Conservation (phyloP, 1,140 invertebrate species). For the Drosophila eugracilis region DNA sequence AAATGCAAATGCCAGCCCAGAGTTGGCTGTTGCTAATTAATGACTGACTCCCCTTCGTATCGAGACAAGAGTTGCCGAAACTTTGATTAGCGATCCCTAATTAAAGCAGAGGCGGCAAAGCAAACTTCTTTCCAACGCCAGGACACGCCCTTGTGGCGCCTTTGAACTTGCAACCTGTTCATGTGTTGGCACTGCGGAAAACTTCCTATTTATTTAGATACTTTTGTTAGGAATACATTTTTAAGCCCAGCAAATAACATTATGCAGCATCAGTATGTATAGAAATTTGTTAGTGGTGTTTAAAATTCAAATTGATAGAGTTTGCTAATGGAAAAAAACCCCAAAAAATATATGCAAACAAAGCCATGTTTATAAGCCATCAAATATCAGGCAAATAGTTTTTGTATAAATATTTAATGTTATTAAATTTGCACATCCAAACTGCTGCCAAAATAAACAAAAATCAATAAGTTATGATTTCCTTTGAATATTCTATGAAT, state of each 20-base stretch:
- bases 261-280: not conserved
- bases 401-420: conserved; percentile 4
- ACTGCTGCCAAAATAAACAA: not conserved
- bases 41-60: conserved; percentile 9
- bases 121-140: conserved; percentile 9
- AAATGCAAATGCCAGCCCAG: conserved; percentile 23
- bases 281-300: no score
- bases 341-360: not conserved
- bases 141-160: conserved; percentile 36
- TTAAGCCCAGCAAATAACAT: no score
- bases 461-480: not conserved
- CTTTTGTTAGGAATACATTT: no score
- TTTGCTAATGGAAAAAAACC: not conserved
- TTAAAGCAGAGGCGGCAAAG: conserved; percentile 39
- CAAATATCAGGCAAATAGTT: no score
- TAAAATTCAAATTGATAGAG: not conserved
- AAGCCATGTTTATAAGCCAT: not conserved
- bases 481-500: not conserved
- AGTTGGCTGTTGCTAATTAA: conserved; percentile 35
- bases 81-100: conserved; percentile 44
- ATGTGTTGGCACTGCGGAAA: conserved; percentile 19
- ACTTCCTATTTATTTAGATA: no score
- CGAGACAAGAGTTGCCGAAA: conserved; percentile 16
- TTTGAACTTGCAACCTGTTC: conserved; percentile 49
- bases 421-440: no score